Conservation (phyloP, 2,113 vertebrate genomes). For the Cavia aperea region DNA sequence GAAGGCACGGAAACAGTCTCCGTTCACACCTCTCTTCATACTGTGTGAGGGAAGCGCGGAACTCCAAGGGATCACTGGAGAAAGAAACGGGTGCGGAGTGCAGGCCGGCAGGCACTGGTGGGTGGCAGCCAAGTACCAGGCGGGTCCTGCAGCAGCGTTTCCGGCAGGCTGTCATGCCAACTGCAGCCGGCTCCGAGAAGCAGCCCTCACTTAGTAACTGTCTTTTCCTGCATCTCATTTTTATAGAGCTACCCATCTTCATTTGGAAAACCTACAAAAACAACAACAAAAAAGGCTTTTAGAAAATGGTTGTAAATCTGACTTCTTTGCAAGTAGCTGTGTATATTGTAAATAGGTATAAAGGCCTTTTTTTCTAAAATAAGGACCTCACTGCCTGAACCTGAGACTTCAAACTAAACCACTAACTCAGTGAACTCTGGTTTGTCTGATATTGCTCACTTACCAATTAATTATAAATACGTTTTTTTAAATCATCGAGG, state of each 20-base stretch:
- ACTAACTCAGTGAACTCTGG: constrained; percentile 72
- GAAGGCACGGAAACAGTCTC: constrained; percentile 55
- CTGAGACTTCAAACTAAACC: constrained; percentile 86
- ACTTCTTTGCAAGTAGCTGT: constrained; percentile 81
- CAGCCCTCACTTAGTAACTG: constrained; percentile 54
- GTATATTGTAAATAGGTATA: constrained; percentile 96
- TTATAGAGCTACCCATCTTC: constrained; percentile 76
- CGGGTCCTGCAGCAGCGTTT: constrained; percentile 46
- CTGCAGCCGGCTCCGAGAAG: constrained; percentile 45
- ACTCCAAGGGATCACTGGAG: constrained; percentile 75
- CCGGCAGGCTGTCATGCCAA: not conserved
- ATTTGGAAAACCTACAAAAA: constrained; percentile 66
- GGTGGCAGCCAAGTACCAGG: not conserved
- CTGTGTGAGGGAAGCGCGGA: constrained; percentile 71
- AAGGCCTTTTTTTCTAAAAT: constrained; percentile 88
- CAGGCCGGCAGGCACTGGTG: too few relatives aligned
- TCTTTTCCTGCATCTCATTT: constrained; percentile 73
- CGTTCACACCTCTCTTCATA: constrained; percentile 71
- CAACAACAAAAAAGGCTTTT: constrained; percentile 75
- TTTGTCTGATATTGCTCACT: constrained; percentile 77
- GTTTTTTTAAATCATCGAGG: constrained; percentile 61
- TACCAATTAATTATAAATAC: constrained; percentile 76
- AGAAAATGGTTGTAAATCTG: constrained; percentile 83
- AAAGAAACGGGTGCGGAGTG: constrained; percentile 12
- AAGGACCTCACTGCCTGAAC: constrained; percentile 84